These are phyloP conservation scores for Varecia variegata DNA, from an alignment of 2,797 vertebrate genomes.

Conservation along the genomic window DNA sequence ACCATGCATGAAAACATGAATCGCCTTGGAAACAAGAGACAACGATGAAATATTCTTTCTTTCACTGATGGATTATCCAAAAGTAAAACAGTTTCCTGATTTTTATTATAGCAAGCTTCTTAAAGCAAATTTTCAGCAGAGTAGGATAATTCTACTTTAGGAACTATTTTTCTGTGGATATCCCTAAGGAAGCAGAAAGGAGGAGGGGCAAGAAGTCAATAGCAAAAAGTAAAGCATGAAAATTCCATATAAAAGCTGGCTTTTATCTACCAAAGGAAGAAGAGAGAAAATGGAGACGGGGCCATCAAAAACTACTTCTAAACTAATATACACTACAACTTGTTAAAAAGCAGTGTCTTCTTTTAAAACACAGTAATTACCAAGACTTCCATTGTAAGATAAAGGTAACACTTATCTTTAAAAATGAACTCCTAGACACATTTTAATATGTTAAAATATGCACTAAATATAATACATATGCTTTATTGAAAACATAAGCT, in stretches of 20 bases:
- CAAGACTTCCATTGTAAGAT: neutral
- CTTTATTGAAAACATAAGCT: neutral
- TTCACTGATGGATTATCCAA: neutral
- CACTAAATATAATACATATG: neutral
- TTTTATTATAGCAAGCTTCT: constrained; percentile 27
- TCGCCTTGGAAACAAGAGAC: neutral
- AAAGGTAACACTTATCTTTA: neutral
- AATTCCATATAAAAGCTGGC: neutral
- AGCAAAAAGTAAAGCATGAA: neutral
- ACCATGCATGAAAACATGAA: neutral
- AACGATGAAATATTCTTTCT: neutral
- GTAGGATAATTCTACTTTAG: neutral
- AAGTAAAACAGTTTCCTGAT: neutral
- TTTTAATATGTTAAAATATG: neutral
- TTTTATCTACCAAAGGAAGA: neutral
- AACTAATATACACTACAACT: neutral
- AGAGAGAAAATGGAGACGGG: neutral
- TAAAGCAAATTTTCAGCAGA: neutral
- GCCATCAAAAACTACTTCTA: neutral
- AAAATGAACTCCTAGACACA: neutral
- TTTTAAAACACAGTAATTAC: neutral
- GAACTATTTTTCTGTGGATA: neutral
- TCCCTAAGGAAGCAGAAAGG: neutral
- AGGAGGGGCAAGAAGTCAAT: neutral
- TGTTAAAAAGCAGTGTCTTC: neutral